Evolutionary conservation across 2,888 invertebrate genomes (phyloP), one percentile per base, ranked within the genome.

Genomic region (Chirona hameri): DNA sequence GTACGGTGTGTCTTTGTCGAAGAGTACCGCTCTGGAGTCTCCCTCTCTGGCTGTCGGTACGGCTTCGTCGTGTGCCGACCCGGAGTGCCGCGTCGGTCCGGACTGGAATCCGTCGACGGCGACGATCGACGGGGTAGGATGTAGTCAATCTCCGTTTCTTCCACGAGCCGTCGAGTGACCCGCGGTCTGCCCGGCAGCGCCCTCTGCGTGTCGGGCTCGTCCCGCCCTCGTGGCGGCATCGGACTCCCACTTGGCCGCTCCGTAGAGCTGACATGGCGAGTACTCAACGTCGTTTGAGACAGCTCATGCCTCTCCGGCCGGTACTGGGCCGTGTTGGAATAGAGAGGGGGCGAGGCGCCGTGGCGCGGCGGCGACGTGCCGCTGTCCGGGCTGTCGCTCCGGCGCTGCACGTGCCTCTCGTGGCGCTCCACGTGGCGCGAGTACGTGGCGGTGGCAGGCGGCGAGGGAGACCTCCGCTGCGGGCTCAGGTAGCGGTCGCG

Each of bases 141-240:
- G 76, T 76, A 76, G 39, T 76, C 76, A 21, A 76, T 76, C 76
- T 76, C 76, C 5, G 76, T 76, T 39, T 76, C 76, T 39, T 76
- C 76, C 76, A 76, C 76, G 7, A 76, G 4, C 14, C 69, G 69
- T 1, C 69, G 69, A 3, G 69, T 69, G 21, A 76, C 76, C 18
- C 76, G 31, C 76, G 76, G 76, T 29, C 29, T 27, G 9, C 29
- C 29, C 18, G 57, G 57, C 57, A 21, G 57, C 10, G 18, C 18
- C 57, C 57, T 4, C 57, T 9, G 57, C 57, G 57, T 15, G 57
- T 57, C 57, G 3, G 18, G 14, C 57, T 57, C 31, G 72, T 18
- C 31, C 12, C 72, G 72, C 15, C 15, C 18, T 31, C 5, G 29
- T 31, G 39, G 9, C 72, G 72, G 72, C 39, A 29, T 21, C 39